Evolutionary conservation across 2,113 vertebrate genomes (phyloP), one percentile per base, ranked within the genome.

Genomic region (Microcebus tavaratra): DNA sequence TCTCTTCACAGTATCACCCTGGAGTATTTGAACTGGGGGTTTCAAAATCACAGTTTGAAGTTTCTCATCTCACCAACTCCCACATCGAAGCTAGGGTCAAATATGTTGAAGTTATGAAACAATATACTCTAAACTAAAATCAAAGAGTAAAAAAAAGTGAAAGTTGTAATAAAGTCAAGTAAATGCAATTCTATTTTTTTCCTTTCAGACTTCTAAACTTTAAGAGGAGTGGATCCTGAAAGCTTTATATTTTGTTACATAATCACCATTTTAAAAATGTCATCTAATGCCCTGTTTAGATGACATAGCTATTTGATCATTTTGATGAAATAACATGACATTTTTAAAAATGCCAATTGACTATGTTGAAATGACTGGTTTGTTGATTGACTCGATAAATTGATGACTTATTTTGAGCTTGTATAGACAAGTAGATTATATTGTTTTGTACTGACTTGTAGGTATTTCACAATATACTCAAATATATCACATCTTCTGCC

Each of bases 1-100:
- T 92, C 68, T 97, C 72, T 97, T 96, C 86, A 93, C 91, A 97
- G 96, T 67, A 91, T 97, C 81, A 96, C 67, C 90, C 87, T 78
- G 93, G 94, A 97, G 96, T 94, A 97, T 98, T 97, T 96, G 91
- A 98, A 97, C 81, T 89, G 45, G 95, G 91, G 90, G 34, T 95
- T 98, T 98, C 59, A 96, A 89, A 97, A 97, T 96, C 95, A 94
- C 70, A 96, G 96, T 97, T 97, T 95, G 93, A 95, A 97, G 68
- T 91, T 97, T 97, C 85, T 96, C 78, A 97, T 97, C 95, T 96
- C 88, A 96, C 76, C 39, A 95, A 94, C 95, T 97, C 96, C 90
- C 95, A 96, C 85, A 84, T 68, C 0, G 15, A 96, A 93, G 55
- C 50, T 45, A 86, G 92, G 90, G 92, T 97, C 88, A 97, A 97